Evolutionary conservation across 2,797 vertebrate species (phyloP).

Genomic region (Notoglanidium macrostoma): DNA sequence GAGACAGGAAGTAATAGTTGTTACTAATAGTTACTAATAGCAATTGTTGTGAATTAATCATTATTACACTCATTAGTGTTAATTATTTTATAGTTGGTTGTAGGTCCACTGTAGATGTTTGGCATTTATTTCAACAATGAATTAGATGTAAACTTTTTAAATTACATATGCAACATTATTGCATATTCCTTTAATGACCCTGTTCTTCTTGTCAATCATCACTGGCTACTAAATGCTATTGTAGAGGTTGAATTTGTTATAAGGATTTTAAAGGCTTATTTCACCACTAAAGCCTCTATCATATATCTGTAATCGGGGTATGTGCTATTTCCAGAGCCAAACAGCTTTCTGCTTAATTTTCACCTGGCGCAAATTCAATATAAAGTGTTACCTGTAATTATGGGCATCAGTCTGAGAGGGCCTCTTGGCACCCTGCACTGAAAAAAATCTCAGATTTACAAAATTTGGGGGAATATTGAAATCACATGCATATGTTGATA

Average conservation of each 20-base stretch:
- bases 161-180: neutral
- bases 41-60: neutral
- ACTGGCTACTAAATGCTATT: neutral
- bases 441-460: neutral
- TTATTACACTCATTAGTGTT: conserved; percentile 9
- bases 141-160: neutral
- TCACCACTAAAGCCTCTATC: too few relatives aligned
- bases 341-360: conserved; percentile 18
- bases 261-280: neutral
- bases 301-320: neutral
- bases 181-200: neutral
- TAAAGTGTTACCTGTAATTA: conserved; percentile 36
- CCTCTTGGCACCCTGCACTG: neutral
- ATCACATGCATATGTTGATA: neutral
- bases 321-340: conserved; percentile 1
- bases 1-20: neutral
- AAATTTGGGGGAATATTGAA: neutral
- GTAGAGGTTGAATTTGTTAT: neutral
- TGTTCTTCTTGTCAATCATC: neutral
- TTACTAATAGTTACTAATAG: neutral
- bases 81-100: neutral
- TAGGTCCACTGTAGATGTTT: neutral
- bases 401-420: neutral
- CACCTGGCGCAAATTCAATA: conserved; percentile 3
- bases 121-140: neutral